Evolutionary conservation across 1,140 invertebrate genomes (phyloP), one percentile per base, ranked within the genome.

Genomic region (Drosophila paulistorum): DNA sequence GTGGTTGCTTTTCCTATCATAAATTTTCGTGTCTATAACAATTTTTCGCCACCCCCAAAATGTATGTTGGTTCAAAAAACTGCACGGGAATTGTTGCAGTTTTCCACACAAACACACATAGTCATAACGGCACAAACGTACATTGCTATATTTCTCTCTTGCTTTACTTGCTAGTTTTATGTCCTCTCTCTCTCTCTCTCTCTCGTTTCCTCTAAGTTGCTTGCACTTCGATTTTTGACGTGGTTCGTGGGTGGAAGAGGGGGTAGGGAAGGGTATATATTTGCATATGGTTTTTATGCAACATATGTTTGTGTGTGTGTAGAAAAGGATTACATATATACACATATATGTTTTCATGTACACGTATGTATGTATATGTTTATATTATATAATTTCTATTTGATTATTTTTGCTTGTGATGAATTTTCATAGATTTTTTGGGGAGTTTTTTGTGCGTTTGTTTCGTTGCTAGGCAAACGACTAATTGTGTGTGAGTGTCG

Each of bases 21-120:
- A 87, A 87, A 87, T 87, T 87, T 89, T 74, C 37, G 83, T 87
- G 83, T 87, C 83, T 87, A 87, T 87, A 87, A 87, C 83, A 87
- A 87, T 89, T 87, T 89, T 84, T 87, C 77, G 41, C 41, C 63
- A 14, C 60, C 5, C 45, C 13, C 48, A 37, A 41, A 48, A 51
- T 2, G n/a, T 20, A n/a, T 7, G 13, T 42, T 33, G 30, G 20
- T 30, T 14, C 58, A 9, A 58, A 77, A 87, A 87, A 83, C 64
- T 89, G 83, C 83, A 87, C 74, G 83, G 84, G 84, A 87, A 87
- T 87, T 87, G 84, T 83, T 87, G 83, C 83, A 87, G 70, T 86
- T 86, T 89, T 65, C 37, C 63, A 68, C 57, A 33, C 67, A 55
- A 61, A 11, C 63, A 61, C 65, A 75, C 51, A 51, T 14, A 17